Evolutionary conservation across 2,797 vertebrate genomes (phyloP).

Genomic region (Enteromius anoplus): DNA sequence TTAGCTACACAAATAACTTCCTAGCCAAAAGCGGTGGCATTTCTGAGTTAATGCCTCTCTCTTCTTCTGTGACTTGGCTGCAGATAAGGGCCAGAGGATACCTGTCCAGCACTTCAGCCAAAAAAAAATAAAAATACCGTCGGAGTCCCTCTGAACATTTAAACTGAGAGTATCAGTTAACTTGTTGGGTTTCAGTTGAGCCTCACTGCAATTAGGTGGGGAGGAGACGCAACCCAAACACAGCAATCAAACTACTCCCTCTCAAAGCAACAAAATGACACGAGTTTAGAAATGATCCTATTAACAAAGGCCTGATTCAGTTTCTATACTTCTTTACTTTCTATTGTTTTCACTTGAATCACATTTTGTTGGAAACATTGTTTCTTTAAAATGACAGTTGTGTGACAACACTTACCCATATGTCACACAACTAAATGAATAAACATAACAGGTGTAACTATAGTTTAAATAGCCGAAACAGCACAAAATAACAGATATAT

Average conservation of each 20-base stretch:
- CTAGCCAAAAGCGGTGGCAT: slow-evolving; percentile 26
- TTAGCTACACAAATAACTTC: slow-evolving; percentile 25
- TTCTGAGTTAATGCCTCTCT: slow-evolving; percentile 24
- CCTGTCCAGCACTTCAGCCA: slow-evolving; percentile 32
- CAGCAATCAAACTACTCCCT: slow-evolving; percentile 23
- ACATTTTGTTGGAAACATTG: background rate
- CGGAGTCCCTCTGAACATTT: slow-evolving; percentile 24
- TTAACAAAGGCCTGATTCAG: slow-evolving; percentile 8
- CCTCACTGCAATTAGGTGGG: slow-evolving; percentile 15
- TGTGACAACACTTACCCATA: background rate
- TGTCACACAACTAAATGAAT: background rate
- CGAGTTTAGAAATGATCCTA: slow-evolving; percentile 11
- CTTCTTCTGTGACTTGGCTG: slow-evolving; percentile 24
- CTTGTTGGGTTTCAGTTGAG: slow-evolving; percentile 20
- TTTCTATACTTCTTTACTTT: background rate
- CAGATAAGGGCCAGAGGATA: slow-evolving; percentile 43
- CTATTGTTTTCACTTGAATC: background rate
- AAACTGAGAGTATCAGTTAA: slow-evolving; percentile 41
- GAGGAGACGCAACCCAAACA: slow-evolving; percentile 19
- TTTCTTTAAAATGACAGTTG: background rate
- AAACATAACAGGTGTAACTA: background rate
- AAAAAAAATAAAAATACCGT: background rate
- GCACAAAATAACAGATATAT: background rate
- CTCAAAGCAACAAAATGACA: slow-evolving; percentile 36
- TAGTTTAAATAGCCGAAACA: background rate